Conservation (phyloP, 2,113 vertebrate species). For the Ceyx margarethae region DNA sequence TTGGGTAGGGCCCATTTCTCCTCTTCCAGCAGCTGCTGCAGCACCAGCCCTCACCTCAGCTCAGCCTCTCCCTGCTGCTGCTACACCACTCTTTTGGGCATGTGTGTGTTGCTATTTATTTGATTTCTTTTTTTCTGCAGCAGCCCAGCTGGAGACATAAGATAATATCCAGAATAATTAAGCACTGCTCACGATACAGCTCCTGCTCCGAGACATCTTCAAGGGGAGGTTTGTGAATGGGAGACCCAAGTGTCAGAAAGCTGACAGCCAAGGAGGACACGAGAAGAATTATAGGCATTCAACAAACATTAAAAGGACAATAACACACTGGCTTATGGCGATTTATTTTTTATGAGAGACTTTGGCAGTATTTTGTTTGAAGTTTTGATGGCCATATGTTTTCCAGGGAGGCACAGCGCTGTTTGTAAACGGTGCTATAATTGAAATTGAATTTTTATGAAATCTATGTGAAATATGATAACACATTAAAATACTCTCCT, state of each 20-base stretch:
- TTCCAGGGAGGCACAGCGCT: constrained; percentile 51
- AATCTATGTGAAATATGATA: constrained; percentile 69
- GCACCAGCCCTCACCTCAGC: accelerated
- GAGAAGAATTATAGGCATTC: constrained; percentile 52
- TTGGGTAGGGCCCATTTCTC: not conserved
- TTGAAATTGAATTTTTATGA: constrained; percentile 73
- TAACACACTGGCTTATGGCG: constrained; percentile 65
- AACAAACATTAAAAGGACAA: constrained; percentile 66
- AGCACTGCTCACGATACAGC: not conserved
- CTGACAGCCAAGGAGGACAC: not conserved
- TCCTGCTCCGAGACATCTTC: not conserved
- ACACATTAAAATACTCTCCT: constrained; percentile 64
- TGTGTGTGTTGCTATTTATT: not conserved
- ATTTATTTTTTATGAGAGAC: constrained; percentile 61
- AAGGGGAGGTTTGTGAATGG: not conserved
- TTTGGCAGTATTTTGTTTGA: constrained; percentile 68
- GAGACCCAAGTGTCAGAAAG: constrained; percentile 7
- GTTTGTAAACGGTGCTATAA: constrained; percentile 68
- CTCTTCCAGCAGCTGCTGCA: not conserved
- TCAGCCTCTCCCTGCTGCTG: not conserved
- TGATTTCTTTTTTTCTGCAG: not conserved
- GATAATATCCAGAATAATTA: constrained; percentile 19
- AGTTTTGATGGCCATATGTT: constrained; percentile 73
- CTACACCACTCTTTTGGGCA: accelerated
- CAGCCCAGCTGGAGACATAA: constrained; percentile 7